A percentile compares a stretch with the other conserved stretches of the same genome.
These are phyloP conservation scores for Gavialis gangeticus DNA, from an alignment of 2,113 vertebrate genomes.

Conservation along the genomic window DNA sequence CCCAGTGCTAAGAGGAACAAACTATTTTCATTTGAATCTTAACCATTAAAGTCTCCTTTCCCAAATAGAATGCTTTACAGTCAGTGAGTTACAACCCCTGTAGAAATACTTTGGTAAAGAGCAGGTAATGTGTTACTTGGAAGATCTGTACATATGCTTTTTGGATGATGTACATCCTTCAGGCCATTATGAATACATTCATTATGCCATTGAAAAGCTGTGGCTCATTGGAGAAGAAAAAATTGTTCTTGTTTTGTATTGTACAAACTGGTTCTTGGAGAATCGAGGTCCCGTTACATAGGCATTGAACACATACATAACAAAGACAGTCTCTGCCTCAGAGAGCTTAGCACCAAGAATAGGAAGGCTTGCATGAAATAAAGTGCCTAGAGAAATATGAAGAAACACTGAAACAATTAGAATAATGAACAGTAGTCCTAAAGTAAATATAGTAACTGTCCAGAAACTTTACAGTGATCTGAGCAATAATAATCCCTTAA, in stretches of 20 bases:
- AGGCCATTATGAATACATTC: background rate
- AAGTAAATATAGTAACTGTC: background rate
- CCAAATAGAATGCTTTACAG: background rate
- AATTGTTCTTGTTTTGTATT: background rate
- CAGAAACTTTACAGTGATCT: background rate
- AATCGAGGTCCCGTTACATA: background rate
- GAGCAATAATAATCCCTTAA: too few species aligned
- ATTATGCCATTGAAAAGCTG: background rate
- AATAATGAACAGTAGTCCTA: background rate
- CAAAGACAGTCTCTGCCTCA: background rate
- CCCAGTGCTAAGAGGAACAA: background rate
- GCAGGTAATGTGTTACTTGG: background rate
- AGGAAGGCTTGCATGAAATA: background rate
- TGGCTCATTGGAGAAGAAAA: background rate
- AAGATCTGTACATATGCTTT: background rate
- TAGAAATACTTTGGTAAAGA: background rate
- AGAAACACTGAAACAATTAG: background rate
- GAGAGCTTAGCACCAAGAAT: background rate
- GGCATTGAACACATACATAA: background rate
- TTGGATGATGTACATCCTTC: background rate
- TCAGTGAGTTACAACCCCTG: background rate
- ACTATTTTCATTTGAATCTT: background rate
- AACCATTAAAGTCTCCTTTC: background rate
- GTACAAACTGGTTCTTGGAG: background rate
- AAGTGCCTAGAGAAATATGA: fast-evolving